Evolutionary conservation across 2,797 vertebrate genomes (phyloP), one percentile per base, ranked within the genome.

Genomic region (Parauchenoglanis punctatus): DNA sequence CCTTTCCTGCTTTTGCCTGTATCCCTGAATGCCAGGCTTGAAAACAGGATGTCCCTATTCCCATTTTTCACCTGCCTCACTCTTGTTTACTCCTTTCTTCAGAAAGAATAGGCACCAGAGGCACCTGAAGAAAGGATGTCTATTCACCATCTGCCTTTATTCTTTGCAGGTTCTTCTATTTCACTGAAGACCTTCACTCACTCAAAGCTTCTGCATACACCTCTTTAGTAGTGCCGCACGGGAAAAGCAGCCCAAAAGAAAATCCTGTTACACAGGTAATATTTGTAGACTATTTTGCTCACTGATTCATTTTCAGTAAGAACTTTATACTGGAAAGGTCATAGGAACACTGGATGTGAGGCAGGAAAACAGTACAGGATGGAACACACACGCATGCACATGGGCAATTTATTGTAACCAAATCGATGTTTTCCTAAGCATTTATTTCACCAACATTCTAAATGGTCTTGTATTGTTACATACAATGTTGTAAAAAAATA

Each of bases 41-140:
- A 76, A 76, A 68, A 7, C 61, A 68, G 17, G 17, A 11, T 49
- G 23, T 67, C 54, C 28, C 76, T 68, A 3, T 20, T 87, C 31
- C 61, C 25, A 35, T 59, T 83, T 68, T 70, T 72, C 68, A 44
- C 40, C 80, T 78, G 61, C 61, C 7, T 54, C n/a, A 28, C 56
- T 81, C 46, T 72, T 58, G 20, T 70, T 20, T 72, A 44, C 35
- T 65, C 56, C 25, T 59, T 58, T 49, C 54, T 81, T 70, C 7
- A 28, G 72, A 65, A 46, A 92, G 58, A 91, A 88, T 89, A 86
- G 52, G 84, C 49, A 87, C 87, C 87, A 87, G 90, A 31, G 18
- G 90, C 88, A 92, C 81, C 91, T 91, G 90, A 91, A 93, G 88
- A 91, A 40, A 59, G 86, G 80, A 44, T 73, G 65, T 78, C 89